Conservation (phyloP, 2,797 vertebrate species). For the Poeciliopsis infans region DNA sequence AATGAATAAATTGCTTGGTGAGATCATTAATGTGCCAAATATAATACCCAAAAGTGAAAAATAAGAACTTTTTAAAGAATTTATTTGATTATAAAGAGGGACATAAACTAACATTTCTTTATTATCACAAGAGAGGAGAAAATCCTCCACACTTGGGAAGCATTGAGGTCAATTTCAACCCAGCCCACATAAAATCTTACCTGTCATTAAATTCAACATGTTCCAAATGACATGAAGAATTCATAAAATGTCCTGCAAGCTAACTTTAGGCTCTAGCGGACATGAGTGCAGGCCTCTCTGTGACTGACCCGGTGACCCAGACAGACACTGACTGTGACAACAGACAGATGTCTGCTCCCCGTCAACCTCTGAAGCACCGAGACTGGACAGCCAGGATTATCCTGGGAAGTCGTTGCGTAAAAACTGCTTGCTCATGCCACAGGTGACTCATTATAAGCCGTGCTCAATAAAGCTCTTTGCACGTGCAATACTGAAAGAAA, state of each 20-base stretch:
- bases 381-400: constrained; percentile 25
- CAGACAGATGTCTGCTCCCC: constrained; percentile 25
- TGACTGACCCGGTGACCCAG: constrained; percentile 11
- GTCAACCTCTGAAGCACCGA: constrained; percentile 31
- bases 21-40: background rate
- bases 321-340: constrained; percentile 46
- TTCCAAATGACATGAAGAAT: background rate
- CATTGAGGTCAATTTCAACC: background rate
- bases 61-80: background rate
- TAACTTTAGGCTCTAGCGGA: background rate
- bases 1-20: background rate
- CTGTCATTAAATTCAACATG: background rate
- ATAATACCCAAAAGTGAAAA: background rate
- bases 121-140: background rate
- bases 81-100: background rate
- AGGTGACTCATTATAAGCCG: constrained; percentile 52
- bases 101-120: background rate
- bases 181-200: background rate
- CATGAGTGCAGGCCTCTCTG: background rate
- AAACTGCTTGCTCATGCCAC: constrained; percentile 42
- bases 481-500: constrained; percentile 19
- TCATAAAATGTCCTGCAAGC: background rate
- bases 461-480: constrained; percentile 33
- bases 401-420: constrained; percentile 19
- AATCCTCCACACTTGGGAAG: background rate